Percentiles rank a stretch among this genome's conserved stretches.
These are phyloP conservation scores for Dallia pectoralis DNA, from an alignment of 2,797 vertebrate genomes.

Conservation along the genomic window DNA sequence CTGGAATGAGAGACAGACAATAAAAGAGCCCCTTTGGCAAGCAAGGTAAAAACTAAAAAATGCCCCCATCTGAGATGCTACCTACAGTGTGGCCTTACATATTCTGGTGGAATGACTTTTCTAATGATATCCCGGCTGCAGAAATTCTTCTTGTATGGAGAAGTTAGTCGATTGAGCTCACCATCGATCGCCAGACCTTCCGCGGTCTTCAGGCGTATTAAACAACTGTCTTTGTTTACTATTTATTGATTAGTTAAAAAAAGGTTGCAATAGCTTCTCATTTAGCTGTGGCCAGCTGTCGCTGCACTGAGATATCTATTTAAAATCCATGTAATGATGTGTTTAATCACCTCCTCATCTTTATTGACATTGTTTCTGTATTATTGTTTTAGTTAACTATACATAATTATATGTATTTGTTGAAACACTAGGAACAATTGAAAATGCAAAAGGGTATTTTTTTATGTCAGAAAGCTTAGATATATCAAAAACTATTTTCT, in stretches of 20 bases:
- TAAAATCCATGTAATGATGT: slow-evolving; percentile 24
- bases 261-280: slow-evolving; percentile 41
- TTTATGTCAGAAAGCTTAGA: not conserved
- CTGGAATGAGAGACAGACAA: slow-evolving; percentile 29
- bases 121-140: slow-evolving; percentile 14
- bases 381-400: not conserved
- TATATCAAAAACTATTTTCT: not conserved
- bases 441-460: not conserved
- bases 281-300: slow-evolving; percentile 28
- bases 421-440: not conserved
- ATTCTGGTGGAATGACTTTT: not conserved
- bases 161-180: slow-evolving; percentile 29
- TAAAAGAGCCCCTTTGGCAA: slow-evolving; percentile 36
- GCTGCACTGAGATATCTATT: slow-evolving; percentile 20
- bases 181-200: slow-evolving; percentile 35
- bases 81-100: not conserved
- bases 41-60: slow-evolving; percentile 14
- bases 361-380: slow-evolving; percentile 9
- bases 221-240: slow-evolving; percentile 20
- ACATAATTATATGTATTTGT: not conserved
- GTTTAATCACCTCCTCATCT: slow-evolving; percentile 17
- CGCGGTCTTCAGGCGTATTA: slow-evolving; percentile 24
- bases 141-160: slow-evolving; percentile 10
- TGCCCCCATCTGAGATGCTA: not conserved
- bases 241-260: slow-evolving; percentile 32